phyloP scores from a whole-genome alignment of 2,888 invertebrate species.

The Nectonema munidae region DNA sequence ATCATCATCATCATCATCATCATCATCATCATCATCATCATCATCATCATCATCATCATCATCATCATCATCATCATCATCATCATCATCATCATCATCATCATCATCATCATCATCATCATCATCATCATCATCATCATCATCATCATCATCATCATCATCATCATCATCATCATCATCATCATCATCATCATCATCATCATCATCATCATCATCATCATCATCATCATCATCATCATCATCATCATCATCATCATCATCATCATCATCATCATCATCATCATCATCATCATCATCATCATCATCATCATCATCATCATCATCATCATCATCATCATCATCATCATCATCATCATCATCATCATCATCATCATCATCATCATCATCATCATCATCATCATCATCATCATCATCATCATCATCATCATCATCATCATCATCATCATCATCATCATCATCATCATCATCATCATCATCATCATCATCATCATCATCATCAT shows the following conservation, averaged over 20 bases:
- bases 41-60: constrained; percentile 11
- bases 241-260: constrained; percentile 16
- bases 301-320: no score
- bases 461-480: background rate
- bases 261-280: constrained; percentile 1
- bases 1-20: background rate
- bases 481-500: background rate
- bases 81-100: background rate
- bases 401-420: background rate
- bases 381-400: background rate
- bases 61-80: constrained; percentile 16
- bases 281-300: background rate
- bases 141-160: constrained; percentile 15
- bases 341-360: constrained; percentile 15
- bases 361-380: background rate
- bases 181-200: background rate
- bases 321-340: constrained; percentile 13
- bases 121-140: background rate
- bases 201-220: background rate
- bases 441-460: constrained; percentile 13
- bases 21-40: no score
- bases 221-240: background rate
- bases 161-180: constrained; percentile 14
- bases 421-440: constrained; percentile 15
- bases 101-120: background rate